Conservation (phyloP, 1,140 invertebrate species). For the Apolygus lucorum region DNA sequence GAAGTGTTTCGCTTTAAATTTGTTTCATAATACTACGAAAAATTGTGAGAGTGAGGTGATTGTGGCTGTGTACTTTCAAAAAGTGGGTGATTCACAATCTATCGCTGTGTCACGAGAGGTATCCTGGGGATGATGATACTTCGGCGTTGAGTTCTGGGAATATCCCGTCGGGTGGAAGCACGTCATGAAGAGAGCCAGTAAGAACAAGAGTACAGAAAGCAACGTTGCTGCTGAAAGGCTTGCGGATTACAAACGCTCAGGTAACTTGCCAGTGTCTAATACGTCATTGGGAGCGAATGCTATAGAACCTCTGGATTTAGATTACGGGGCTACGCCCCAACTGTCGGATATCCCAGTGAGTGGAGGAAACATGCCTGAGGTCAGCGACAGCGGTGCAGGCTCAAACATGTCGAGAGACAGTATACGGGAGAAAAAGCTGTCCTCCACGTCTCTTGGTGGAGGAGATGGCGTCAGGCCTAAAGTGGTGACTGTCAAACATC, state of each 20-base stretch:
- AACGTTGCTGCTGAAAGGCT: conserved; percentile 39
- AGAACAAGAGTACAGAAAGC: conserved; percentile 35
- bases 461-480: conserved; percentile 64
- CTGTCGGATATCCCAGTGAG: conserved; percentile 1
- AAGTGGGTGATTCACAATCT: too few species aligned
- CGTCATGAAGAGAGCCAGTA: conserved; percentile 31
- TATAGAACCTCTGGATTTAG: conserved; percentile 28
- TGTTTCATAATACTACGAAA: too few species aligned
- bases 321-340: background rate
- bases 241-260: conserved; percentile 38
- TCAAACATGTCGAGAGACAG: conserved; percentile 27
- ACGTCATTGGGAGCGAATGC: background rate
- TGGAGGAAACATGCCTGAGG: conserved; percentile 35
- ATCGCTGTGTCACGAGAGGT: too few species aligned
- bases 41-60: too few species aligned
- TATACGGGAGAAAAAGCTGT: conserved; percentile 69
- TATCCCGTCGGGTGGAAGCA: too few species aligned
- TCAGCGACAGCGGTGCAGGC: conserved; percentile 28
- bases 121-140: too few species aligned
- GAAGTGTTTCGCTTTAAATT: too few species aligned
- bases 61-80: too few species aligned
- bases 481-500: conserved; percentile 87
- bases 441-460: conserved; percentile 58
- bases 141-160: too few species aligned
- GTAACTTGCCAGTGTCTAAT: conserved; percentile 20